phyloP scores from a whole-genome alignment of 2,797 vertebrate genomes.

The Coluber constrictor region DNA sequence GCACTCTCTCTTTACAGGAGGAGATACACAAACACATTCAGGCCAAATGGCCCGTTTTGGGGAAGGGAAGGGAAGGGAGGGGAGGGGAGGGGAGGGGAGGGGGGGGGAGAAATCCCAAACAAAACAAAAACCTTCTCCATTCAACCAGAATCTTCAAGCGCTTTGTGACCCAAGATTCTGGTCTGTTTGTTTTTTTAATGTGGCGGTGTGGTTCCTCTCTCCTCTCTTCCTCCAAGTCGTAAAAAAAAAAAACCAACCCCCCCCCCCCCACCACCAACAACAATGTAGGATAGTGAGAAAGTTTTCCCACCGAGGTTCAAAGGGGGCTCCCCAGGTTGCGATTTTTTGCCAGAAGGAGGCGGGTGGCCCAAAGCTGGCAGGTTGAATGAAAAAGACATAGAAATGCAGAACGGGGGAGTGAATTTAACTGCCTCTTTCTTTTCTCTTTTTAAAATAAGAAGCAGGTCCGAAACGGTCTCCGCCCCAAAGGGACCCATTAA shows the following conservation, averaged over 20 bases:
- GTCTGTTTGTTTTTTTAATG: conserved; percentile 37
- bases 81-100: too few relatives aligned
- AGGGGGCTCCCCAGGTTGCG: conserved; percentile 56
- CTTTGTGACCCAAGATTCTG: conserved; percentile 39
- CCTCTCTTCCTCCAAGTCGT: too few relatives aligned
- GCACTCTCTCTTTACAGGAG: not conserved
- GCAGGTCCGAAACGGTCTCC: not conserved
- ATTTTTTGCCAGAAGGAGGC: conserved; percentile 36
- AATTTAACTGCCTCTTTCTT: conserved; percentile 5
- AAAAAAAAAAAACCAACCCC: too few relatives aligned
- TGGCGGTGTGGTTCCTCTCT: not conserved
- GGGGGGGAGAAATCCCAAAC: not conserved
- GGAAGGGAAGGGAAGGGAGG: too few relatives aligned
- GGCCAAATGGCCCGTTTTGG: not conserved
- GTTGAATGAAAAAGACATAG: conserved; percentile 19
- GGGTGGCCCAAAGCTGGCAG: not conserved
- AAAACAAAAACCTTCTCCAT: too few relatives aligned
- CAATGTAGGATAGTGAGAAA: conserved; percentile 38
- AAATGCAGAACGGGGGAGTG: conserved; percentile 36
- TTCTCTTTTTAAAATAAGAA: not conserved
- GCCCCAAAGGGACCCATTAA: not conserved
- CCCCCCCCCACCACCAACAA: not conserved
- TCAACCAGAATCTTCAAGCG: not conserved
- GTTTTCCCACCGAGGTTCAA: conserved; percentile 53
- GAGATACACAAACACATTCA: not conserved